Percentiles rank a stretch among this genome's conserved stretches.
phyloP scores from a whole-genome alignment of 2,888 invertebrate genomes.

The Phalera bucephala region DNA sequence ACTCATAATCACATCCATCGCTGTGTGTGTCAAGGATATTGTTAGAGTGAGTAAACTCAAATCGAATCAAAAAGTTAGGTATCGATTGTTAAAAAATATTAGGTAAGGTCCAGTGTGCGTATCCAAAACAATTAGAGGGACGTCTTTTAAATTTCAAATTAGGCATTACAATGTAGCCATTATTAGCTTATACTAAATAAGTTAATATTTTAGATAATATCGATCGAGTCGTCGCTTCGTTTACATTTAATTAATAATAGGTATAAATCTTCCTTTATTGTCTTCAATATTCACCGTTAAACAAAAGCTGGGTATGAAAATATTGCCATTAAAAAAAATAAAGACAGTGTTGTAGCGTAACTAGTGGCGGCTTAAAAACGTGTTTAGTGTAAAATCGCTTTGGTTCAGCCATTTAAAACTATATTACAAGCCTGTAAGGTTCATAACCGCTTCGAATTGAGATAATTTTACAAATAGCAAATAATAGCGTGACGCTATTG shows the following conservation, averaged over 20 bases:
- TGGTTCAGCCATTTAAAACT: slow-evolving; percentile 67
- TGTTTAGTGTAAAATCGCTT: slow-evolving; percentile 61
- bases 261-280: slow-evolving; percentile 82
- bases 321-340: slow-evolving; percentile 28
- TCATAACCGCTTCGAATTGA: slow-evolving; percentile 65
- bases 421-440: slow-evolving; percentile 59
- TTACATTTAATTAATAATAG: slow-evolving; percentile 71
- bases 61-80: too few relatives aligned
- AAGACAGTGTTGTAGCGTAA: slow-evolving; percentile 59
- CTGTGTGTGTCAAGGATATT: too few relatives aligned
- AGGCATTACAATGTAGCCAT: slow-evolving; percentile 51
- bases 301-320: slow-evolving; percentile 62
- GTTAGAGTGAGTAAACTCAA: too few relatives aligned
- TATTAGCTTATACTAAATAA: slow-evolving; percentile 67
- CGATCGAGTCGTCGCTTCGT: slow-evolving; percentile 69
- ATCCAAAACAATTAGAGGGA: slow-evolving; percentile 38
- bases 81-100: too few relatives aligned
- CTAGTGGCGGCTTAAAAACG: slow-evolving; percentile 68
- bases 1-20: too few relatives aligned
- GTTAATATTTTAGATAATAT: slow-evolving; percentile 72
- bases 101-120: slow-evolving; percentile 34
- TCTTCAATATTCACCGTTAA: slow-evolving; percentile 75
- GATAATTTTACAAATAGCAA: slow-evolving; percentile 41
- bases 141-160: slow-evolving; percentile 48
- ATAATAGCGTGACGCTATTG: slow-evolving; percentile 36